Conservation (phyloP, 2,888 invertebrate genomes). For the Drosophila planitibia region DNA sequence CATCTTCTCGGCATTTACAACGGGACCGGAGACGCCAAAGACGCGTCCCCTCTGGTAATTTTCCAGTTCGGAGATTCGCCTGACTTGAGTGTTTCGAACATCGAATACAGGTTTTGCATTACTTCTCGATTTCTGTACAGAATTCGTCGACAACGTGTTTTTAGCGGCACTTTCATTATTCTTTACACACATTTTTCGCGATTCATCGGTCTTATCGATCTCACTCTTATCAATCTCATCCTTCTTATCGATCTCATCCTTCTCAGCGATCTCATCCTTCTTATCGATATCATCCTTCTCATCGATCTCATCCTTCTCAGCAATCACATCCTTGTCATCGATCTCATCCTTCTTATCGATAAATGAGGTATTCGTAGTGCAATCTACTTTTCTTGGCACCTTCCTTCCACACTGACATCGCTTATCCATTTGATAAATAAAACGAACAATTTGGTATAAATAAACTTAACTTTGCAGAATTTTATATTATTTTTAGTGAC, state of each 20-base stretch:
- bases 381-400: not conserved
- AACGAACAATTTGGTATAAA: constrained; percentile 24
- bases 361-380: constrained; percentile 46
- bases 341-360: not conserved
- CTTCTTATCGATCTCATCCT: not conserved
- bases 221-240: not conserved
- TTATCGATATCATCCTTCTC: not conserved
- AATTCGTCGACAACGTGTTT: not conserved
- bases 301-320: not conserved
- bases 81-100: not conserved
- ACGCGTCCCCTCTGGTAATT: constrained; percentile 90
- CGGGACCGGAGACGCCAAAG: constrained; percentile 99
- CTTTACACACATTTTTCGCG: not conserved
- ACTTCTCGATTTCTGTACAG: not conserved
- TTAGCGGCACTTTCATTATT: not conserved
- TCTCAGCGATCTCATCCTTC: not conserved
- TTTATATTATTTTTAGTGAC: constrained; percentile 10
- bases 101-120: not conserved
- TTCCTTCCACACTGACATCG: not conserved
- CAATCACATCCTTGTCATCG: not conserved
- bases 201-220: not conserved
- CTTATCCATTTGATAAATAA: constrained; percentile 14
- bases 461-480: constrained; percentile 2
- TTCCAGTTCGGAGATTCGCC: not conserved
- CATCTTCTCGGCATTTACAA: constrained; percentile 99